These are phyloP conservation scores for Ardeotis arabs DNA, from an alignment of 2,113 vertebrate genomes.

Conservation along the genomic window DNA sequence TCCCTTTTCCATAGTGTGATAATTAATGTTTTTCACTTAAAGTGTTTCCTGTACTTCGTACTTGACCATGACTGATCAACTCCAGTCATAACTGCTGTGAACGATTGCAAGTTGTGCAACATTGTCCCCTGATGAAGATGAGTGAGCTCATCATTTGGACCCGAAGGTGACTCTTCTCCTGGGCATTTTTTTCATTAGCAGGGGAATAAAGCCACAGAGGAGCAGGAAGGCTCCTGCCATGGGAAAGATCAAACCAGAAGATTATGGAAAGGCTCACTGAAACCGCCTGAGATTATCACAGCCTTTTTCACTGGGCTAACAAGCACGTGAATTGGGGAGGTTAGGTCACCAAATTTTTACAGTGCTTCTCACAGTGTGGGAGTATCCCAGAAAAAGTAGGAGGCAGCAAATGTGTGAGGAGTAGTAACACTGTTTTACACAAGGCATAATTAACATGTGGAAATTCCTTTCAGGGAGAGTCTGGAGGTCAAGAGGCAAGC, in stretches of 20 bases:
- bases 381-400: slow-evolving; percentile 11
- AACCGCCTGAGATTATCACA: not conserved
- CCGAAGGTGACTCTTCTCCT: not conserved
- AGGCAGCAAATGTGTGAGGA: not conserved
- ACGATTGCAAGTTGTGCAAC: slow-evolving; percentile 5
- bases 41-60: not conserved
- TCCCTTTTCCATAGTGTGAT: slow-evolving; percentile 2
- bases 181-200: slow-evolving; percentile 35
- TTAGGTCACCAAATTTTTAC: not conserved
- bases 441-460: not conserved
- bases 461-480: not conserved
- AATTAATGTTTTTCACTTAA: not conserved
- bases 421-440: not conserved
- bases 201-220: slow-evolving; percentile 4
- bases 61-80: not conserved
- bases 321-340: not conserved
- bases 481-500: not conserved
- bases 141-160: not conserved
- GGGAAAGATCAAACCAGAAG: not conserved
- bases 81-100: not conserved
- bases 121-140: not conserved
- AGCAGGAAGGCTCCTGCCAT: not conserved
- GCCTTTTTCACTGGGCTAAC: not conserved
- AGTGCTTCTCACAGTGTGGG: not conserved
- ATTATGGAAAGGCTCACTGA: not conserved